Percentiles rank a stretch among this genome's conserved stretches.
phyloP scores from a whole-genome alignment of 2,113 vertebrate genomes.

The Anguilla japonica region DNA sequence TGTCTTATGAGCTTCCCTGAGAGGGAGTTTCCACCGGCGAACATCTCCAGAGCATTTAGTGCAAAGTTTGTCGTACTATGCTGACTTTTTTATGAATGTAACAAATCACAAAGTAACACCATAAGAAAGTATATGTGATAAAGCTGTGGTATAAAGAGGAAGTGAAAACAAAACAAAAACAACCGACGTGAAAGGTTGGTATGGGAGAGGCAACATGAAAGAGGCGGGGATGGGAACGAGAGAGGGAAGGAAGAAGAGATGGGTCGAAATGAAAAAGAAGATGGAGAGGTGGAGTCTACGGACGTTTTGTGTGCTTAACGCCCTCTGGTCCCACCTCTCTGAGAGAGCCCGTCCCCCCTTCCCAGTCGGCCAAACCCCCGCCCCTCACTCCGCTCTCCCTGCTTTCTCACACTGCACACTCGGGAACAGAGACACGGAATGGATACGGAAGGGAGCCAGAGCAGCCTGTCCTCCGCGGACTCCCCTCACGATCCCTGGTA shows the following conservation, averaged over 20 bases:
- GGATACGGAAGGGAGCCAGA: constrained; percentile 95
- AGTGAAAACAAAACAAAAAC: neutral
- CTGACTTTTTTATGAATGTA: neutral
- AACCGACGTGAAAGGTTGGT: neutral
- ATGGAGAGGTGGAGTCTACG: constrained; percentile 39
- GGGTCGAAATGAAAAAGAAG: constrained; percentile 7
- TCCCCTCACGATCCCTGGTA: constrained; percentile 97
- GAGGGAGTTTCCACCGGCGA: neutral
- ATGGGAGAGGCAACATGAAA: constrained; percentile 14
- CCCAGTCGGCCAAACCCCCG: constrained; percentile 29
- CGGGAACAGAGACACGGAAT: constrained; percentile 72
- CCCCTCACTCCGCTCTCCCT: constrained; percentile 23
- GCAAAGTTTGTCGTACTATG: neutral
- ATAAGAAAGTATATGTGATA: neutral
- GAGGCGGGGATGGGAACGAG: constrained; percentile 49
- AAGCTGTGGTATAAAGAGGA: neutral
- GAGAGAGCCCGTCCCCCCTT: constrained; percentile 29
- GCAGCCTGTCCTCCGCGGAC: constrained; percentile 87
- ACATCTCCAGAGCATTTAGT: neutral
- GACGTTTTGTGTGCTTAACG: constrained; percentile 38
- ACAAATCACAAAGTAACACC: neutral
- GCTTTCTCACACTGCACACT: constrained; percentile 52
- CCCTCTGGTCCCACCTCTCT: constrained; percentile 34
- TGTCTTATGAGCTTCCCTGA: neutral
- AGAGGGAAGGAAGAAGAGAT: constrained; percentile 41